Evolutionary conservation across 2,888 invertebrate genomes (phyloP).

Genomic region (Nemurella pictetii): DNA sequence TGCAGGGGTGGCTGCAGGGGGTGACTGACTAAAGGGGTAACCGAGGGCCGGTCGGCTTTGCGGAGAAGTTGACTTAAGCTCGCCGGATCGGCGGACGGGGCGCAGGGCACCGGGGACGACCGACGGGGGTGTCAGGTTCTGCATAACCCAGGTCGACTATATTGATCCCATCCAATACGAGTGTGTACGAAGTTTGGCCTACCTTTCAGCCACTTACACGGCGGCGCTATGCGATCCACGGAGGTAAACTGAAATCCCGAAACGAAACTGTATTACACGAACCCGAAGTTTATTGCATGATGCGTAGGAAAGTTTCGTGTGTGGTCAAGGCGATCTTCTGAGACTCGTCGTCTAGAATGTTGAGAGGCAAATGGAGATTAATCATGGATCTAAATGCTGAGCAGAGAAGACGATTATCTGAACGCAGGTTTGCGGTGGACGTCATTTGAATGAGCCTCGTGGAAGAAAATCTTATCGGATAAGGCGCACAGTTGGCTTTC

Average conservation of each 20-base stretch:
- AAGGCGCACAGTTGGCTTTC: neutral
- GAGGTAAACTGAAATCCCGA: neutral
- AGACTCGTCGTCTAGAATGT: neutral
- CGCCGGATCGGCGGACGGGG: neutral
- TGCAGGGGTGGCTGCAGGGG: neutral
- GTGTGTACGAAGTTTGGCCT: conserved; percentile 18
- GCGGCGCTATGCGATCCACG: neutral
- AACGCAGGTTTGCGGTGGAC: conserved; percentile 14
- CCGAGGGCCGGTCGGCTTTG: neutral
- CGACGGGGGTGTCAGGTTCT: conserved; percentile 1
- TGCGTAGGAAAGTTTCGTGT: neutral
- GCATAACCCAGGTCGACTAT: conserved; percentile 29
- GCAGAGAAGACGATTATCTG: neutral
- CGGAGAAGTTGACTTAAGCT: conserved; percentile 16
- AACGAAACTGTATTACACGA: neutral
- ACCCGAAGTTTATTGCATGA: neutral
- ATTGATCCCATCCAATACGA: conserved; percentile 23
- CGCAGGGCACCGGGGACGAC: neutral
- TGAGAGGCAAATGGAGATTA: conserved; percentile 2
- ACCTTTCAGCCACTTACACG: conserved; percentile 14
- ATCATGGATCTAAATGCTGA: conserved; percentile 4
- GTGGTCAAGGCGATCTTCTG: conserved; percentile 11
- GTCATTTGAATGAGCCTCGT: conserved; percentile 1
- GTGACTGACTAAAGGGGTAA: neutral
- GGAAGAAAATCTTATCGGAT: conserved; percentile 4